Conservation (phyloP, 2,113 vertebrate species). For the Hiodon tergisus region DNA sequence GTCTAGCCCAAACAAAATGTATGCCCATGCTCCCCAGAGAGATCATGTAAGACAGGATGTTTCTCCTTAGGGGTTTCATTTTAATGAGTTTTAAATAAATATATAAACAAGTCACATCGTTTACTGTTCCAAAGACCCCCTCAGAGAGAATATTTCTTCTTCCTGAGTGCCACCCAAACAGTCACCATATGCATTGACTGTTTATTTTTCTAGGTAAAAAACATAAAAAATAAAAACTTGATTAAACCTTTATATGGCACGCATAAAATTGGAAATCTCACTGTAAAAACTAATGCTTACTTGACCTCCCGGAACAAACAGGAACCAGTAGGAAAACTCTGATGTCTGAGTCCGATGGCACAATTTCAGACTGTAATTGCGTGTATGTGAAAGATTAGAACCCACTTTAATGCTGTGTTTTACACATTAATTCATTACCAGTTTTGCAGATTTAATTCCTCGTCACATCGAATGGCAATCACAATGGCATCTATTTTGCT, state of each 20-base stretch:
- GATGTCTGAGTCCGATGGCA: too few relatives aligned
- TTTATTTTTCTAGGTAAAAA: not conserved
- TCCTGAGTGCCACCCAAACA: slow-evolving; percentile 21
- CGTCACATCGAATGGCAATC: not conserved
- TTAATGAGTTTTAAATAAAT: slow-evolving; percentile 67
- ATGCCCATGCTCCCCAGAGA: slow-evolving; percentile 40
- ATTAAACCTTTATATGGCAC: not conserved
- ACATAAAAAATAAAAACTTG: not conserved
- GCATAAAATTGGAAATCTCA: too few relatives aligned
- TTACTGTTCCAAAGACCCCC: slow-evolving; percentile 51
- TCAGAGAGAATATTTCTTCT: slow-evolving; percentile 43
- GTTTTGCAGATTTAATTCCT: too few relatives aligned
- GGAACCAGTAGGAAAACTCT: too few relatives aligned
- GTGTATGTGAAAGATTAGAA: too few relatives aligned
- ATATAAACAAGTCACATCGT: slow-evolving; percentile 59
- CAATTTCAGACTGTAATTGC: too few relatives aligned
- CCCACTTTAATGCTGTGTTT: too few relatives aligned
- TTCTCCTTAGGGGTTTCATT: slow-evolving; percentile 49
- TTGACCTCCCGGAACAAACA: too few relatives aligned
- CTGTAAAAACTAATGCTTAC: too few relatives aligned
- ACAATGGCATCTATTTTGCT: not conserved
- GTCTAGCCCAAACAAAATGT: slow-evolving; percentile 54
- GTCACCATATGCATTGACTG: not conserved
- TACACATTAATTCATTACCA: too few relatives aligned
- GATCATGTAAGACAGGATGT: slow-evolving; percentile 42